Conservation (phyloP, 2,888 invertebrate species). For the Cepaea hortensis region DNA sequence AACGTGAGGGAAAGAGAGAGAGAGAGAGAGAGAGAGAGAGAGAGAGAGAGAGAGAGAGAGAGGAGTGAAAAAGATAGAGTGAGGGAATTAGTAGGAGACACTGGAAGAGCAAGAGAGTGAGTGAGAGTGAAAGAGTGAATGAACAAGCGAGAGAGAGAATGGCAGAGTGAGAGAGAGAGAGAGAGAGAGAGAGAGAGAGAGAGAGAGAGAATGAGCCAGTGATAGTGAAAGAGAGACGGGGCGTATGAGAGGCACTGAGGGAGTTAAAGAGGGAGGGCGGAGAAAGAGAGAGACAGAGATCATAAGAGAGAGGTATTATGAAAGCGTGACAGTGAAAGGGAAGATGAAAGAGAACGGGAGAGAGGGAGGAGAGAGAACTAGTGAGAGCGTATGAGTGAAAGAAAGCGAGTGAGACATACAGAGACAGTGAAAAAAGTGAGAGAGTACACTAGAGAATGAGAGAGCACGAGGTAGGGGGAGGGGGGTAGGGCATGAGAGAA, state of each 20-base stretch:
- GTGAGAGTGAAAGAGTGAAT: background rate
- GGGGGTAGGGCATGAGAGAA: no score
- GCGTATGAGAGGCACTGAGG: no score
- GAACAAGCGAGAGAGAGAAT: background rate
- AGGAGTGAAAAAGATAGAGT: no score
- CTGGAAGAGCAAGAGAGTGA: background rate
- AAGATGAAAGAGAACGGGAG: background rate
- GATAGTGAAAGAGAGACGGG: no score
- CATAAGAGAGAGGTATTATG: background rate
- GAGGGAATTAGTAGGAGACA: background rate
- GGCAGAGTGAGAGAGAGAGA: background rate
- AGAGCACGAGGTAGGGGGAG: no score
- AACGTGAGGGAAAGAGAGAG: background rate
- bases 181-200: background rate
- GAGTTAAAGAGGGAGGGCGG: no score
- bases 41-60: background rate
- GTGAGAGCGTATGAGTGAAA: background rate
- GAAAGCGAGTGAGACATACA: background rate
- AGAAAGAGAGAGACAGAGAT: background rate
- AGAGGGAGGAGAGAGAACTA: background rate
- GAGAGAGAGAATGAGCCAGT: background rate
- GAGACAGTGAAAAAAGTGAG: background rate
- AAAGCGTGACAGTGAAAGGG: background rate
- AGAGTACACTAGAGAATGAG: no score
- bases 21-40: constrained; percentile 4